phyloP scores from a whole-genome alignment of 2,797 vertebrate genomes.

The Luscinia luscinia region DNA sequence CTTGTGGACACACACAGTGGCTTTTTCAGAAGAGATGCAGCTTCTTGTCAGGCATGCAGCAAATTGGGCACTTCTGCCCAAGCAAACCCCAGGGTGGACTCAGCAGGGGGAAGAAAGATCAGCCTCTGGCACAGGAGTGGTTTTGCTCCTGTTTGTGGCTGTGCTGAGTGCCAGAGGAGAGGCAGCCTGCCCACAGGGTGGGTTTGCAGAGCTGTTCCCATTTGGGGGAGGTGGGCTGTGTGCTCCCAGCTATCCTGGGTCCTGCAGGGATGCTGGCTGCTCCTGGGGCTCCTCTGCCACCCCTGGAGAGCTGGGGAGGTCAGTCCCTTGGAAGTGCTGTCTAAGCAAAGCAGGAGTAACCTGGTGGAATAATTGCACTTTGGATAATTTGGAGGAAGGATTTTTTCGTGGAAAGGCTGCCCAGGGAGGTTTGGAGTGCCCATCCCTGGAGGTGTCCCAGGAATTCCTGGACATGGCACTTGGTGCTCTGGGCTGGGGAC shows the following conservation, averaged over 20 bases:
- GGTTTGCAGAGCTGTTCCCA: neutral
- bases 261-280: neutral
- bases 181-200: neutral
- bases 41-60: neutral
- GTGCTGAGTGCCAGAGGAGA: neutral
- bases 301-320: neutral
- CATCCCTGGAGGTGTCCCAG: neutral
- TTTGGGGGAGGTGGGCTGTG: neutral
- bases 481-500: neutral
- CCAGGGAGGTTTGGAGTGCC: neutral
- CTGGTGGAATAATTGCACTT: too few species aligned
- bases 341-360: neutral
- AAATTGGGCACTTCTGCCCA: neutral
- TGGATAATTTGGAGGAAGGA: neutral
- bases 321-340: neutral
- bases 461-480: neutral
- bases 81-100: neutral
- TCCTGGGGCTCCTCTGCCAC: neutral
- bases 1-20: neutral
- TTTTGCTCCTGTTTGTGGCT: neutral
- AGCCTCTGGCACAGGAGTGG: neutral
- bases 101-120: neutral
- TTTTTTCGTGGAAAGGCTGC: rapidly evolving
- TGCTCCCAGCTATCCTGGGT: neutral
- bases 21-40: neutral